A percentile compares a stretch with the other conserved stretches of the same genome.
Conservation (phyloP, 2,888 invertebrate species). For the Poecilobothrus nobilitatus region DNA sequence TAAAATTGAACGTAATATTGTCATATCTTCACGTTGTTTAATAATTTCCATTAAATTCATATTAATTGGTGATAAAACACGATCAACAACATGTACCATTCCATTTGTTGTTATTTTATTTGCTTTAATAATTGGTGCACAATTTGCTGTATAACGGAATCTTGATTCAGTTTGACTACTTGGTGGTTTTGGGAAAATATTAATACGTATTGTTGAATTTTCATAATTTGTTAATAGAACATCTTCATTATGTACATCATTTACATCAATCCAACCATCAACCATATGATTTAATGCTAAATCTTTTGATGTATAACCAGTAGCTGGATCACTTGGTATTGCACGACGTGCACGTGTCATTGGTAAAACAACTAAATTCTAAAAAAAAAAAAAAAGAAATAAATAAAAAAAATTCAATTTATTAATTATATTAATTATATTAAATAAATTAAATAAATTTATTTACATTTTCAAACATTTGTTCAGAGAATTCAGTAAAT, state of each 20-base stretch:
- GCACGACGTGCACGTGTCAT: conserved; percentile 26
- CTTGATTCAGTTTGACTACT: conserved; percentile 33
- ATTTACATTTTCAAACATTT: conserved; percentile 49
- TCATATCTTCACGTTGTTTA: conserved; percentile 50
- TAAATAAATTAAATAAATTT: neutral
- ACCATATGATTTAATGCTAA: conserved; percentile 52
- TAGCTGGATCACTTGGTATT: conserved; percentile 22
- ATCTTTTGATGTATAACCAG: conserved; percentile 44
- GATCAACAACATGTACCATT: conserved; percentile 55
- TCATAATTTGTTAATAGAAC: conserved; percentile 39
- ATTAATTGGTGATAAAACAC: conserved; percentile 51
- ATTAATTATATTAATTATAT: too few species aligned
- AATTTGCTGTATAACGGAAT: conserved; percentile 54
- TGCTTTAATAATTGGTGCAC: conserved; percentile 52
- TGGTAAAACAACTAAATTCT: conserved; percentile 46
- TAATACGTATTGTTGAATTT: conserved; percentile 40
- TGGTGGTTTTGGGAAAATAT: conserved; percentile 27
- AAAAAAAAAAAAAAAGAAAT: conserved; percentile 21
- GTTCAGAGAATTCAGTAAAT: conserved; percentile 49
- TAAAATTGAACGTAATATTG: conserved; percentile 48
- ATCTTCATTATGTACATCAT: conserved; percentile 52
- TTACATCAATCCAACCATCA: conserved; percentile 49
- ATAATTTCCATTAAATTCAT: conserved; percentile 52
- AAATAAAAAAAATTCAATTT: too few species aligned
- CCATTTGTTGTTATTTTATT: conserved; percentile 59